phyloP scores from a whole-genome alignment of 1,140 invertebrate species.

The Drosophila nigrodunni region DNA sequence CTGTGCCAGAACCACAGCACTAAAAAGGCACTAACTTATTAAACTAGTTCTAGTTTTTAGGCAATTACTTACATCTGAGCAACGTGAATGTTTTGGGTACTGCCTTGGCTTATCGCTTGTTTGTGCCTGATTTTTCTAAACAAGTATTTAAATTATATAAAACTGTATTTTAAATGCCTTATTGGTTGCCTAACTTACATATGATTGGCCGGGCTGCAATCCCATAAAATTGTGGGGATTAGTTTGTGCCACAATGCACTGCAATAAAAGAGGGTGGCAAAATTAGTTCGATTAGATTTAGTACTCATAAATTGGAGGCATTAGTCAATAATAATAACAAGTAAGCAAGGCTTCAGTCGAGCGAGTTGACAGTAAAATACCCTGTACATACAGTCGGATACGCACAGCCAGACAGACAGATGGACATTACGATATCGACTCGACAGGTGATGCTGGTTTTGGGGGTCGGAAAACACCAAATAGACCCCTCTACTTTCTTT shows the following conservation, averaged over 20 bases:
- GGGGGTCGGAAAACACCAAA: too few relatives aligned
- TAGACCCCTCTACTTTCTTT: too few relatives aligned
- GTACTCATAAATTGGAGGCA: too few relatives aligned
- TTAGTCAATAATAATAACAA: too few relatives aligned
- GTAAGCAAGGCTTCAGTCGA: too few relatives aligned
- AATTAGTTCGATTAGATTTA: too few relatives aligned
- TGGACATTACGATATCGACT: too few relatives aligned
- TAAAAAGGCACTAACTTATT: not conserved
- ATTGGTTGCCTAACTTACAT: slow-evolving; percentile 5
- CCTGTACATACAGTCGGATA: too few relatives aligned
- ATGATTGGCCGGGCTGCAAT: not conserved
- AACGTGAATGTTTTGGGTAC: not conserved
- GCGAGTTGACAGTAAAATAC: too few relatives aligned
- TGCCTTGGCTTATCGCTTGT: not conserved
- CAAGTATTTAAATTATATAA: not conserved
- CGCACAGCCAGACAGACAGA: too few relatives aligned
- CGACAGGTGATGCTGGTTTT: too few relatives aligned
- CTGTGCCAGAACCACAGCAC: not conserved
- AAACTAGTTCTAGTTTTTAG: too few relatives aligned
- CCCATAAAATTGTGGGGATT: not conserved
- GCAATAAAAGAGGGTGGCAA: not conserved
- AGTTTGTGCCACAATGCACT: not conserved
- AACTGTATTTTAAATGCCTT: not conserved
- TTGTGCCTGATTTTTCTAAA: not conserved
- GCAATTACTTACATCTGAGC: not conserved